Conservation (phyloP, 2,113 vertebrate genomes). For the Cynoglossus semilaevis region DNA sequence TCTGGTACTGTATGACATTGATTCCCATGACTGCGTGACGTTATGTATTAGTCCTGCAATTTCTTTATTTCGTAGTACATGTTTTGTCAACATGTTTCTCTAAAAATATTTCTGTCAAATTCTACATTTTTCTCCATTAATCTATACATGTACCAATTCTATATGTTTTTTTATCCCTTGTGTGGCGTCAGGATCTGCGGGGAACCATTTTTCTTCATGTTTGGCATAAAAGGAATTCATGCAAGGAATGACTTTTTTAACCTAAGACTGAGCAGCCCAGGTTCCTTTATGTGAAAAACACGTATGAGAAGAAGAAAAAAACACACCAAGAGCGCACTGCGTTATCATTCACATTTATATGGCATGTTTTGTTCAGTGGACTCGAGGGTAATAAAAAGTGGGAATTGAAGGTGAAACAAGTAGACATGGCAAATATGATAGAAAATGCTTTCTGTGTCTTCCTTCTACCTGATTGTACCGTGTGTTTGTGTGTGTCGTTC, state of each 20-base stretch:
- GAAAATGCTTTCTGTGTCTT: neutral
- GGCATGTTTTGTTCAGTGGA: neutral
- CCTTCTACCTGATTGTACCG: neutral
- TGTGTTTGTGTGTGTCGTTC: neutral
- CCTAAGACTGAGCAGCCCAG: neutral
- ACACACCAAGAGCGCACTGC: neutral
- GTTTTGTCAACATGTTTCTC: no score
- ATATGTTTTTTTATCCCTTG: neutral
- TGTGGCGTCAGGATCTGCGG: neutral
- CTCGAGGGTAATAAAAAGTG: neutral
- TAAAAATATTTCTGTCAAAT: neutral
- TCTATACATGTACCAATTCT: neutral
- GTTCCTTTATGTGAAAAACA: neutral
- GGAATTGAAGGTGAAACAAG: slow-evolving; percentile 1
- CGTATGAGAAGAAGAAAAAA: neutral
- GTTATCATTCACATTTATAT: neutral
- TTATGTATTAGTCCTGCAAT: no score
- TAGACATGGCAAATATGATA: neutral
- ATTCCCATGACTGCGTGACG: no score
- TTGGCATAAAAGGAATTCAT: neutral
- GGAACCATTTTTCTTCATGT: neutral
- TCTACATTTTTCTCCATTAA: neutral
- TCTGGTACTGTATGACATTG: no score
- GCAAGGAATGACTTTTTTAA: neutral
- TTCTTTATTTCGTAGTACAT: no score